A percentile compares a stretch with the other conserved stretches of the same genome.
Conservation (phyloP, 30 jellyfish, hydroid and myxozoan species). For the Turritopsis rubra region DNA sequence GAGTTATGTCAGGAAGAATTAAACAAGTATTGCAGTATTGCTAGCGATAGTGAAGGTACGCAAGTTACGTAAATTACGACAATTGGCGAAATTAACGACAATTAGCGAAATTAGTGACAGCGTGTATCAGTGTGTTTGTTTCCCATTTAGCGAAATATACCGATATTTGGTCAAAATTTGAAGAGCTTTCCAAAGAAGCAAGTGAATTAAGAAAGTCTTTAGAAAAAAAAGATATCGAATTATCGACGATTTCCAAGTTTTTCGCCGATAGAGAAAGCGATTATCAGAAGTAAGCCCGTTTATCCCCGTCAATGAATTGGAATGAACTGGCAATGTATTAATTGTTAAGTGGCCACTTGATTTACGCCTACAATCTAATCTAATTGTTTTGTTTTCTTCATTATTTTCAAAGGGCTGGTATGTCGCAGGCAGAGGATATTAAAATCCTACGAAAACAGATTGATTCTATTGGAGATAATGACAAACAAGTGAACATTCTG, state of each 20-base stretch:
- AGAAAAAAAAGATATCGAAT: conserved; percentile 36
- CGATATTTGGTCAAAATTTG: conserved; percentile 24
- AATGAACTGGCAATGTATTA: background rate
- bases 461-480: conserved; percentile 39
- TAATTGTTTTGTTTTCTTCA: background rate
- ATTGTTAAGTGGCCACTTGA: background rate
- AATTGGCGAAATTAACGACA: background rate
- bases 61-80: background rate
- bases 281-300: conserved; percentile 20
- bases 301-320: background rate
- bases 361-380: background rate
- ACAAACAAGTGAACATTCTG: conserved; percentile 19
- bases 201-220: conserved; percentile 16
- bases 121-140: background rate
- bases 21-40: background rate
- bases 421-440: conserved; percentile 25
- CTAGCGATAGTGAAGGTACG: conserved; percentile 18
- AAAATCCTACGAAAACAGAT: conserved; percentile 10
- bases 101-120: background rate
- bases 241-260: conserved; percentile 22
- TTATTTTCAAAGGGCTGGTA: conserved; percentile 8
- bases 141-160: conserved; percentile 17
- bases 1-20: conserved; percentile 8
- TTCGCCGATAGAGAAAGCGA: conserved; percentile 39
- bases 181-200: conserved; percentile 15